Conservation (phyloP, 2,113 vertebrate genomes). For the Heterochromis multidens region DNA sequence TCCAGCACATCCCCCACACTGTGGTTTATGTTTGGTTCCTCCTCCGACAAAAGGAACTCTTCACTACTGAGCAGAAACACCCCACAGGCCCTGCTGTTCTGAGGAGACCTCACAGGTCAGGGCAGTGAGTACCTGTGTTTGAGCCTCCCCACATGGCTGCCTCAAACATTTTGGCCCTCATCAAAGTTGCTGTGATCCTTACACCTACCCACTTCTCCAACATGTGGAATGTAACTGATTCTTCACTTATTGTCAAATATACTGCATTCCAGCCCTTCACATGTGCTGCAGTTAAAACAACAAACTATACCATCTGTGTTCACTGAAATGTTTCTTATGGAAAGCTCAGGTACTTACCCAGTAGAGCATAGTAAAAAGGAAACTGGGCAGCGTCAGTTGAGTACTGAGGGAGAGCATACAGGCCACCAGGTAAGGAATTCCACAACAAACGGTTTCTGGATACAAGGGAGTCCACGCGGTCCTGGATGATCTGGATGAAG, state of each 20-base stretch:
- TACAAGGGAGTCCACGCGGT: conserved; percentile 73
- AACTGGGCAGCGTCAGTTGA: conserved; percentile 73
- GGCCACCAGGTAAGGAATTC: conserved; percentile 77
- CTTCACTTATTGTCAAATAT: neutral
- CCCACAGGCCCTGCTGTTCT: neutral
- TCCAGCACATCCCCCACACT: neutral
- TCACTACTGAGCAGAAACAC: neutral
- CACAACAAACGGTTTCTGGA: conserved; percentile 77
- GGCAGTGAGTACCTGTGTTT: neutral
- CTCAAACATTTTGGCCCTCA: too few relatives aligned
- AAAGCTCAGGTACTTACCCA: conserved; percentile 66
- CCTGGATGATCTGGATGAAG: conserved; percentile 73
- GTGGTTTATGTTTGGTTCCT: neutral
- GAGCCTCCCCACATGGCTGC: neutral
- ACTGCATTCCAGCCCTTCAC: neutral
- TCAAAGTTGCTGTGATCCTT: neutral
- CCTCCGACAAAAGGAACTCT: neutral
- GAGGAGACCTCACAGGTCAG: neutral
- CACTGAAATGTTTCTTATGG: neutral
- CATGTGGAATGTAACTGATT: neutral
- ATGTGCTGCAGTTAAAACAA: neutral
- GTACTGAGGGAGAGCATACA: conserved; percentile 77
- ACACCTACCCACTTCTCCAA: neutral
- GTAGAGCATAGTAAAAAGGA: conserved; percentile 76
- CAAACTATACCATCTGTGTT: neutral